Percentiles rank a stretch among this genome's conserved stretches.
phyloP scores from a whole-genome alignment of 1,140 invertebrate species.

The Sitobion miscanthi region DNA sequence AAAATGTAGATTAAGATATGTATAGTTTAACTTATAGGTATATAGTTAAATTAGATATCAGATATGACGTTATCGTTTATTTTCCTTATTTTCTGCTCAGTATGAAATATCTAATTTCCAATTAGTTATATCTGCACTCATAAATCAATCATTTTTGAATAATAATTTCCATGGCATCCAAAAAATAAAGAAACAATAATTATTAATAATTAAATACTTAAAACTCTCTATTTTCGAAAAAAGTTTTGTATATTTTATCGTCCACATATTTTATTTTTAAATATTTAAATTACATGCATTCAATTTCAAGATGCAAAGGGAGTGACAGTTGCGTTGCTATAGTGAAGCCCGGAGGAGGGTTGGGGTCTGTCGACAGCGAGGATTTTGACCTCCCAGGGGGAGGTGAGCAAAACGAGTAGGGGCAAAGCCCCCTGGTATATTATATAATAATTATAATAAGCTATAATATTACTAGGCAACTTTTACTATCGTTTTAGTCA shows the following conservation, averaged over 20 bases:
- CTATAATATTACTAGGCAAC: too few relatives aligned
- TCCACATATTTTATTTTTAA: not conserved
- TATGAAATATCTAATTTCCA: not conserved
- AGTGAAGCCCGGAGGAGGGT: too few relatives aligned
- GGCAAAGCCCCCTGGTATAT: too few relatives aligned
- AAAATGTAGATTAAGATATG: not conserved
- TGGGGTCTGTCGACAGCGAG: too few relatives aligned
- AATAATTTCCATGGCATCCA: too few relatives aligned
- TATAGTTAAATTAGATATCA: not conserved
- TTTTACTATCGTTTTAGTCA: too few relatives aligned
- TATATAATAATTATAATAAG: too few relatives aligned
- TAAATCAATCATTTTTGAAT: not conserved
- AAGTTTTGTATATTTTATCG: not conserved
- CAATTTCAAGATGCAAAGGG: not conserved
- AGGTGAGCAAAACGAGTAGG: too few relatives aligned
- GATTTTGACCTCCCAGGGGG: too few relatives aligned
- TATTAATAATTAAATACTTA: too few relatives aligned
- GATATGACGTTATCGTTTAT: not conserved
- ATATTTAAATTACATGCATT: not conserved
- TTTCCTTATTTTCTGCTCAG: not conserved
- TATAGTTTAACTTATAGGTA: not conserved
- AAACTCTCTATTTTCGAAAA: not conserved
- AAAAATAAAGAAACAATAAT: too few relatives aligned
- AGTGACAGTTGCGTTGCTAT: too few relatives aligned
- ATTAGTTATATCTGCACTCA: not conserved